Percentiles rank a stretch among this genome's conserved stretches.
Evolutionary conservation across 2,797 vertebrate species (phyloP).

Genomic region (Ammospiza maritima): DNA sequence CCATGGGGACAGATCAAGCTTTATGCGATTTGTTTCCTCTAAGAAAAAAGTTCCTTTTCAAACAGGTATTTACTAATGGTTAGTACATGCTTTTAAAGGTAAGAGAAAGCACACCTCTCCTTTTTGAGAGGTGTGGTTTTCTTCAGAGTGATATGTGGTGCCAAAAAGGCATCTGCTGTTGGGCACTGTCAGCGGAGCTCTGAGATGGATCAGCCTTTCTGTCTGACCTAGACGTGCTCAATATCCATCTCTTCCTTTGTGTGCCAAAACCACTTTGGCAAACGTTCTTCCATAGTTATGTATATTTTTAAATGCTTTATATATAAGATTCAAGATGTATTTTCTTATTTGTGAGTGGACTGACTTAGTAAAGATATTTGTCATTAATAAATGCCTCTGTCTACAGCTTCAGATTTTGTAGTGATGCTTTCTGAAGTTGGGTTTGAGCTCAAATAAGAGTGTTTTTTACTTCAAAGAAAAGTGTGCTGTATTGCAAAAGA

Average conservation of each 20-base stretch:
- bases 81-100: background rate
- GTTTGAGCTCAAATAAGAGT: background rate
- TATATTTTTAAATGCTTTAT: background rate
- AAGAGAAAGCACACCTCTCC: background rate
- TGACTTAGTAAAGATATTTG: background rate
- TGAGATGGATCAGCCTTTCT: rapidly evolving
- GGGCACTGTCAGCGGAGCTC: background rate
- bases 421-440: background rate
- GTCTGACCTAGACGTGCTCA: background rate
- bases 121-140: background rate
- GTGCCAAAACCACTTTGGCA: background rate
- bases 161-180: background rate
- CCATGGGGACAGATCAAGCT: background rate
- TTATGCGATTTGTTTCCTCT: background rate
- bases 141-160: background rate
- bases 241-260: background rate
- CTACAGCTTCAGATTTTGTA: background rate
- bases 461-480: background rate
- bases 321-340: background rate
- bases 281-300: background rate
- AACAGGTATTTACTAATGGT: background rate
- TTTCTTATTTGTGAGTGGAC: background rate
- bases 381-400: background rate
- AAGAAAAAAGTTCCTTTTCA: background rate
- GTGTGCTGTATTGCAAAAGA: background rate